Evolutionary conservation across 2,797 vertebrate genomes (phyloP).

Genomic region (Sebastiscus albofasciatus): DNA sequence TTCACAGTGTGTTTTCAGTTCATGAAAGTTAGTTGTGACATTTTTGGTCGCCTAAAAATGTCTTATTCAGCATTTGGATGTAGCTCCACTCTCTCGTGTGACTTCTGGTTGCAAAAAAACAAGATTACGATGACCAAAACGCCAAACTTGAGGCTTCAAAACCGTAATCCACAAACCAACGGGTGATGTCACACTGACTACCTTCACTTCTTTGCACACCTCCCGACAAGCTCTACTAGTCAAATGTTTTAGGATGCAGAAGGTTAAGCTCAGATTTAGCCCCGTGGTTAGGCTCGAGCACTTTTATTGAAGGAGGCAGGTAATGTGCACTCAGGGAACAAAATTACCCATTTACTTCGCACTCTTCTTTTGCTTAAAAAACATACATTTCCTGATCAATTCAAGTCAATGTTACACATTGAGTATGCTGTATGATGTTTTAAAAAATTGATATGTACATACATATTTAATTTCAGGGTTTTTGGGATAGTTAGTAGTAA

Average conservation of each 20-base stretch:
- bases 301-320: background rate
- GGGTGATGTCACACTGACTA: no score
- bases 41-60: no score
- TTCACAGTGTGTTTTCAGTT: no score
- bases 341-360: background rate
- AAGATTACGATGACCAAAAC: accelerated
- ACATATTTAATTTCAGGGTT: background rate
- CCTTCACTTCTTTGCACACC: no score
- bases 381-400: background rate
- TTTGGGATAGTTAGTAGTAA: background rate
- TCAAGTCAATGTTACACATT: background rate
- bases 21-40: no score
- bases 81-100: no score
- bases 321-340: background rate
- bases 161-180: no score
- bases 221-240: accelerated
- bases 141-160: no score
- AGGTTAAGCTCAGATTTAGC: no score
- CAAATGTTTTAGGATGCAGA: no score
- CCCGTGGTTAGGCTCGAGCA: background rate
- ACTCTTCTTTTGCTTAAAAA: background rate
- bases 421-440: background rate
- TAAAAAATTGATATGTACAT: background rate
- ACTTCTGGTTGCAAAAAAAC: no score
- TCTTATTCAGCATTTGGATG: no score